A percentile compares a stretch with the other conserved stretches of the same genome.
Conservation (phyloP, 2,113 vertebrate species). For the Odocoileus virginianus region DNA sequence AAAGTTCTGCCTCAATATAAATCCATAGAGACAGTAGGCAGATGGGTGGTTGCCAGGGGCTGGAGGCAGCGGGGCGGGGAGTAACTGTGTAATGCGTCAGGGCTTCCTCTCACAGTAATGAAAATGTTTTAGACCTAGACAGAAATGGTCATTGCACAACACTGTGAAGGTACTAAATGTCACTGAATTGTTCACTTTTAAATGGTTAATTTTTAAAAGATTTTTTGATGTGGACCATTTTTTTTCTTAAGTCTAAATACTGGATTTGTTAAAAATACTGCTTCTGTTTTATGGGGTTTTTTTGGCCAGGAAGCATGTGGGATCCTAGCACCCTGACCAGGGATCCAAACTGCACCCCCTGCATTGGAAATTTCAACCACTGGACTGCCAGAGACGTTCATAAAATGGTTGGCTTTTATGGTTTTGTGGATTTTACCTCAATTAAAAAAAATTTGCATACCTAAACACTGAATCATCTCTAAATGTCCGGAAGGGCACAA, state of each 20-base stretch:
- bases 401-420: neutral
- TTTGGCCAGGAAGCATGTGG: neutral
- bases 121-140: neutral
- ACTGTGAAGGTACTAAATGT: neutral
- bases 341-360: neutral
- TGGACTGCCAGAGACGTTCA: neutral
- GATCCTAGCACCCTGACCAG: neutral
- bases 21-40: neutral
- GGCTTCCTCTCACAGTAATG: neutral
- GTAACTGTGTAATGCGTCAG: neutral
- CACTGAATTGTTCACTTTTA: neutral
- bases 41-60: neutral
- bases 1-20: neutral
- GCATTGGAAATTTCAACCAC: neutral
- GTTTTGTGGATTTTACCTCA: neutral
- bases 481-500: neutral
- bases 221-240: neutral
- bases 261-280: neutral
- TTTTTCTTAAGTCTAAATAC: neutral
- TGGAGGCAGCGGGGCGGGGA: rapidly evolving
- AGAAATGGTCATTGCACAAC: neutral
- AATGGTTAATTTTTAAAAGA: neutral
- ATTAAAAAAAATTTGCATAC: neutral
- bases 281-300: neutral
- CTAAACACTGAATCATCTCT: neutral